Evolutionary conservation across 2,797 vertebrate species (phyloP), one percentile per base, ranked within the genome.

Genomic region (Echeneis naucrates): DNA sequence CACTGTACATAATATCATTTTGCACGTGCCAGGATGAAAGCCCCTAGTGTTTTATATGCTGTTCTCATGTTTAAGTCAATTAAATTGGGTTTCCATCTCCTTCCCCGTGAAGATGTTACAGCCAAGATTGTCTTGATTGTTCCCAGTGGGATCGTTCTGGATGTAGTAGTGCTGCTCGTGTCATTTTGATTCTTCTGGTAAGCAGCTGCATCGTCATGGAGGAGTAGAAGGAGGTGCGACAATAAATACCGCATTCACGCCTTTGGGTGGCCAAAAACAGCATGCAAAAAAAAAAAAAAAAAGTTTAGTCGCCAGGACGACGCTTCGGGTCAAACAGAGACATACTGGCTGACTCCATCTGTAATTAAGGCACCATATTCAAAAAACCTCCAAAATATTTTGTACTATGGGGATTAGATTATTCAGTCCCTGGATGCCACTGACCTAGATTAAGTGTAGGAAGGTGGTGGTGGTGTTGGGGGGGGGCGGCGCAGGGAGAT

Each of bases 101-200:
- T 32, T 65, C 19, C 47, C 14, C 14, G 54, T 67, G 33, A 61
- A 51, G 21, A 70, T 45, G 27, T 44, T 54, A 68, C 35, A 2
- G 2, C 74, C 66, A 74, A 74, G 37, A 78, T 51, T 57, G 67
- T 54, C 6, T 47, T 55, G 55, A 87, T 74, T 74, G 40, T 62
- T 80, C 68, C 56, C 65, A 21, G n/a, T 45, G 59, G 33, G 40
- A 64, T 69, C 14, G 2, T 68, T 74, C 61, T 78, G 57, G 74
- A 67, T 23, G 37, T 23, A 56, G 21, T 23, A 54, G 19, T 1
- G 21, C 30, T 51, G 30, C 24, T 47, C 64, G 57, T 2, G 1
- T 55, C 7, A 51, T 72, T 58, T 30, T 12, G 13, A 61, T 65
- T 75, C 11, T 55, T 75, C 64, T 64, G 23, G 30, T 61, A 70